A percentile compares a stretch with the other conserved stretches of the same genome.
Evolutionary conservation across 2,113 vertebrate genomes (phyloP).

Genomic region (Eolophus roseicapilla): DNA sequence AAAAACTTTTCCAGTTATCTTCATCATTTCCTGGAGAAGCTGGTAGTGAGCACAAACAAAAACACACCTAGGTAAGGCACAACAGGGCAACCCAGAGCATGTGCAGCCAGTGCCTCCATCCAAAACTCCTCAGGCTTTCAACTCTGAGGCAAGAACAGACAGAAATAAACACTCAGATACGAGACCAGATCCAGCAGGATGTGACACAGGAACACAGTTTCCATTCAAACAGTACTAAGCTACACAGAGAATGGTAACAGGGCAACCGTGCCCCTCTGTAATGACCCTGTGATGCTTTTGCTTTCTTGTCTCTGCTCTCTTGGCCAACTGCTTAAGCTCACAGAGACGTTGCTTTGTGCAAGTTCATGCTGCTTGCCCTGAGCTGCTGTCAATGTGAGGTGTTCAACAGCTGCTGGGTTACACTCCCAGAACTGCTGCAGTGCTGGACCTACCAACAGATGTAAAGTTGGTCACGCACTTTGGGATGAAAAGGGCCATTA

Average conservation of each 20-base stretch:
- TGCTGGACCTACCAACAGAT: neutral
- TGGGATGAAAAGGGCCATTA: neutral
- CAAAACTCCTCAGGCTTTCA: neutral
- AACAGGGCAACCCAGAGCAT: neutral
- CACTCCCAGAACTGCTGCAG: neutral
- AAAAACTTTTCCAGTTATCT: neutral
- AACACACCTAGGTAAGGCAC: neutral
- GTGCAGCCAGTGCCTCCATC: neutral
- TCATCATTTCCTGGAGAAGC: neutral
- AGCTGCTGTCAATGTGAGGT: neutral
- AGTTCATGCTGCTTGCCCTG: neutral
- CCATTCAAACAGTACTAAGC: neutral
- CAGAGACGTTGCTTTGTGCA: neutral
- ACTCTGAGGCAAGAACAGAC: neutral
- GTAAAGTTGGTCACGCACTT: neutral
- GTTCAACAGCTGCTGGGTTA: neutral
- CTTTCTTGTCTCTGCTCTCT: neutral
- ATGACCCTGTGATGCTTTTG: rapidly evolving
- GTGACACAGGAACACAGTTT: neutral
- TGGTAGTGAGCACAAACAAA: neutral
- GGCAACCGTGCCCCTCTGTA: neutral
- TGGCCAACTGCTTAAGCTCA: neutral
- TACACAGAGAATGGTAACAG: neutral
- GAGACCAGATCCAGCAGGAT: neutral
- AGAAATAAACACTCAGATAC: neutral